phyloP scores from a whole-genome alignment of 2,113 vertebrate genomes.

The Colinus virginianus region DNA sequence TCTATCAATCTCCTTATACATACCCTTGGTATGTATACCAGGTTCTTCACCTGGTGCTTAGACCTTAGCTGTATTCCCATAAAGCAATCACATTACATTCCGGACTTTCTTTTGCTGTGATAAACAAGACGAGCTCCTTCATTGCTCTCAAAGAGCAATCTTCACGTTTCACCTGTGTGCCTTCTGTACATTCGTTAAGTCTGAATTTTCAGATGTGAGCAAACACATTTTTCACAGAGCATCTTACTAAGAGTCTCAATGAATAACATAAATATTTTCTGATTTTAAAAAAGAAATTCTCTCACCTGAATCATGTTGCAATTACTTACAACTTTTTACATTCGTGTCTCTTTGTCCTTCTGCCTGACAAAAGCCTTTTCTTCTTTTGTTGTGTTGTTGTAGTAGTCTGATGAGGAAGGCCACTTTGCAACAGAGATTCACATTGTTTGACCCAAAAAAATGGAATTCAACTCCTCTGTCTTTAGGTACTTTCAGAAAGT shows the following conservation, averaged over 20 bases:
- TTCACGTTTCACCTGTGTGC: not conserved
- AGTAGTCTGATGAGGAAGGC: not conserved
- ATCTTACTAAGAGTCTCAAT: conserved; percentile 3
- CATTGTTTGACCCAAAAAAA: not conserved
- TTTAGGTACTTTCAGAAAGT: not conserved
- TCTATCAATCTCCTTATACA: not conserved
- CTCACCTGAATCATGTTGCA: not conserved
- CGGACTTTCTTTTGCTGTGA: conserved; percentile 10
- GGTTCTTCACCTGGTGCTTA: conserved; percentile 25
- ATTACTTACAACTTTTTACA: not conserved
- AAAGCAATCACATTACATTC: conserved; percentile 31
- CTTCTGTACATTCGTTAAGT: not conserved
- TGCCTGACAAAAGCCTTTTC: not conserved
- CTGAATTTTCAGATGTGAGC: not conserved
- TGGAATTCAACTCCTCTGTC: not conserved
- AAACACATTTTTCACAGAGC: conserved; percentile 24
- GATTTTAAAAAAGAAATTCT: not conserved
- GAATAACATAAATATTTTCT: not conserved
- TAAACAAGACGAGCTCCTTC: conserved; percentile 62
- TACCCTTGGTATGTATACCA: conserved; percentile 43
- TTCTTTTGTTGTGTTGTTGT: not conserved
- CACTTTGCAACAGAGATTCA: not conserved
- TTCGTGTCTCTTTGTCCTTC: not conserved
- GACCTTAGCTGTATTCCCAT: conserved; percentile 56
- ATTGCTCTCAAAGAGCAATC: not conserved